A percentile compares a stretch with the other conserved stretches of the same genome.
Conservation (phyloP, 2,113 vertebrate species). For the Ochotona curzoniae region DNA sequence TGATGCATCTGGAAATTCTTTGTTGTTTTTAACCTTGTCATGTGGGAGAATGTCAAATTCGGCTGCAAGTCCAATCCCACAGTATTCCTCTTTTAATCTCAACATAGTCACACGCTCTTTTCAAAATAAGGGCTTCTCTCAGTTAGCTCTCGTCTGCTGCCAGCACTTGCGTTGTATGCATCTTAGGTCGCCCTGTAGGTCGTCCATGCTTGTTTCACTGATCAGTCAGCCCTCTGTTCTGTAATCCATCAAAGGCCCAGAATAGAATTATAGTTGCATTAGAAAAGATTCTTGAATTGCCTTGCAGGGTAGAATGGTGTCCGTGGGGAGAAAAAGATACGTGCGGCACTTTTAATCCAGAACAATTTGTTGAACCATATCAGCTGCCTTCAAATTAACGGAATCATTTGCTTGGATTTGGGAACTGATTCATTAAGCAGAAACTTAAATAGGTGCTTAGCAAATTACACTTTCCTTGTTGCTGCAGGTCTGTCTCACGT, state of each 20-base stretch:
- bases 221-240: neutral
- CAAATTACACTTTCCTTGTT: constrained; percentile 11
- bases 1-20: neutral
- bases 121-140: neutral
- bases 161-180: neutral
- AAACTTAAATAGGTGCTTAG: constrained; percentile 7
- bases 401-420: neutral
- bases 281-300: neutral
- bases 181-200: neutral
- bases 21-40: neutral
- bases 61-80: neutral
- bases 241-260: neutral
- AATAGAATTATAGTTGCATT: neutral
- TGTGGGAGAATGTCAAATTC: neutral
- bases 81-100: neutral
- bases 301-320: neutral
- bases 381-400: neutral
- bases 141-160: neutral
- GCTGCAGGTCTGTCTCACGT: neutral
- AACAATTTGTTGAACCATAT: neutral
- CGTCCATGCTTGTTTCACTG: neutral
- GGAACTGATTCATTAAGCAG: neutral
- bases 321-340: neutral
- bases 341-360: neutral
- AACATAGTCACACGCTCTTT: neutral